Evolutionary conservation across 2,113 vertebrate species (phyloP).

Genomic region (Hemiprocne comata): DNA sequence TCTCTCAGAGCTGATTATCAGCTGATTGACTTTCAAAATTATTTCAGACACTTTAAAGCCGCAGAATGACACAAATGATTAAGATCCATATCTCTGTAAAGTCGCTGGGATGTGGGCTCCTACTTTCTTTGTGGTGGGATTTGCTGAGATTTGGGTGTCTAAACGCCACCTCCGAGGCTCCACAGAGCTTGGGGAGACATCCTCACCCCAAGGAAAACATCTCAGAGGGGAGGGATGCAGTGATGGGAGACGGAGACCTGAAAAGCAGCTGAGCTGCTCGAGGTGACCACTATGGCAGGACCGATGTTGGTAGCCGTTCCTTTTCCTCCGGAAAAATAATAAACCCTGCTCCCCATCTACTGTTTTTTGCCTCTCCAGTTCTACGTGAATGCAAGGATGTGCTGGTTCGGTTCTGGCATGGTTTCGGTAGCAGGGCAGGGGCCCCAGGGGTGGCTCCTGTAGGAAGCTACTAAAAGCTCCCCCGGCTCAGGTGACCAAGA

Average conservation of each 20-base stretch:
- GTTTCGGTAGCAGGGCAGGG: no score
- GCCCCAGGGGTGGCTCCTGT: no score
- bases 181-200: background rate
- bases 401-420: no score
- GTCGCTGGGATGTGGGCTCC: background rate
- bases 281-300: fast-evolving
- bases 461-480: no score
- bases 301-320: fast-evolving
- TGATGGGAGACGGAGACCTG: background rate
- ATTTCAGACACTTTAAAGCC: background rate
- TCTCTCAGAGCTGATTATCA: background rate
- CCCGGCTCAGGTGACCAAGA: no score
- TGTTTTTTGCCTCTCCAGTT: background rate
- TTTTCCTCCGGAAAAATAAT: background rate
- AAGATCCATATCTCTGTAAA: background rate
- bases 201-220: background rate
- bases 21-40: background rate
- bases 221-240: background rate
- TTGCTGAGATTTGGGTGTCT: background rate
- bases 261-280: background rate
- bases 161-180: background rate
- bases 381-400: background rate
- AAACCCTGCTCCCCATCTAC: background rate
- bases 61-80: background rate
- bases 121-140: background rate